Evolutionary conservation across 2,888 invertebrate species (phyloP).

Genomic region (Rhingia rostrata): DNA sequence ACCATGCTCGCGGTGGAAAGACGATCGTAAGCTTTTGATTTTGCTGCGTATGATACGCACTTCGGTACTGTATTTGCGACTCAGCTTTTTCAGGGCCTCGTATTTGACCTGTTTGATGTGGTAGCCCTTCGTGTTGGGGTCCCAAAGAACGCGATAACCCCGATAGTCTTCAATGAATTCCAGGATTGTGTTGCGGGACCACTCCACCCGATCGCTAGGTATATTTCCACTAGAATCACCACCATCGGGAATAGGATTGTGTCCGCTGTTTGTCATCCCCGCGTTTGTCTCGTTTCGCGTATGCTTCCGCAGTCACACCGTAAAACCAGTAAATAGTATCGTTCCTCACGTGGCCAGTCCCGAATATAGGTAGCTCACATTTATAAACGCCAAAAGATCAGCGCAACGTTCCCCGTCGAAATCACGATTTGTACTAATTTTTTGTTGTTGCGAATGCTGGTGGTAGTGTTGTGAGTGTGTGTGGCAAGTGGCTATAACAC

Average conservation of each 20-base stretch:
- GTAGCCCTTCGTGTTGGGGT: constrained; percentile 82
- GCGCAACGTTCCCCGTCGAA: constrained; percentile 83
- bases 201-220: constrained; percentile 80
- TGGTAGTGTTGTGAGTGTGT: constrained; percentile 79
- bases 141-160: constrained; percentile 81
- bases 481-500: constrained; percentile 79
- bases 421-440: constrained; percentile 83
- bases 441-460: constrained; percentile 78
- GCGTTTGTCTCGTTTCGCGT: constrained; percentile 1
- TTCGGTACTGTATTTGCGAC: constrained; percentile 81
- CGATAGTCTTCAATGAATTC: constrained; percentile 81
- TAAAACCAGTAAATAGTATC: constrained; percentile 35
- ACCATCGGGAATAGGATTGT: constrained; percentile 61
- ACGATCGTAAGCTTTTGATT: constrained; percentile 81
- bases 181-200: constrained; percentile 81
- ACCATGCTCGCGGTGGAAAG: constrained; percentile 81
- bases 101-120: constrained; percentile 82
- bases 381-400: constrained; percentile 70
- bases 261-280: constrained; percentile 65
- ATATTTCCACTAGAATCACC: constrained; percentile 22
- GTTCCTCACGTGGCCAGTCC: constrained; percentile 64
- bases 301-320: neutral
- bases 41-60: constrained; percentile 82
- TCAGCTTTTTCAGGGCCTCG: constrained; percentile 80
- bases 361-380: constrained; percentile 67